These are phyloP conservation scores for Trichonephila clavipes DNA, from an alignment of 1,140 invertebrate genomes.

Conservation along the genomic window DNA sequence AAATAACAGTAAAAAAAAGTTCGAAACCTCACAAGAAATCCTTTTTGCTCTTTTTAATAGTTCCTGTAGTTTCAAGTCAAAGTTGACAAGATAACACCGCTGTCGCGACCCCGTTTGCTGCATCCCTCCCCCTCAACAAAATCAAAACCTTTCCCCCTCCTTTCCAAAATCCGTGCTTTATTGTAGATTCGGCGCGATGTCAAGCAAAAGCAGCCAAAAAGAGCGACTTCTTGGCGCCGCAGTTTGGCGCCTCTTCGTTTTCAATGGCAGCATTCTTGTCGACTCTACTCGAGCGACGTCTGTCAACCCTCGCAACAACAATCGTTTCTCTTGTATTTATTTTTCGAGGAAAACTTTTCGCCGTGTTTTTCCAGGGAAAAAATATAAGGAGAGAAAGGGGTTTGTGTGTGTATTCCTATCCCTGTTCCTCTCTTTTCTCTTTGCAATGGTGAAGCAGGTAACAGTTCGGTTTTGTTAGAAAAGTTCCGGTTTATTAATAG, in stretches of 20 bases:
- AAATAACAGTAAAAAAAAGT: neutral
- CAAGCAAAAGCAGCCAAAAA: conserved; percentile 31
- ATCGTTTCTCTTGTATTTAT: conserved; percentile 1
- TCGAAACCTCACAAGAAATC: neutral
- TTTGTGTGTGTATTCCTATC: neutral
- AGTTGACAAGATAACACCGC: conserved; percentile 28
- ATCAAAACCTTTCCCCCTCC: neutral
- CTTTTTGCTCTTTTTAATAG: neutral
- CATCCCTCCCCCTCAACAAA: neutral
- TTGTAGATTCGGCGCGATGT: neutral
- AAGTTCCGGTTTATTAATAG: neutral
- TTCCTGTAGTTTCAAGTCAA: neutral
- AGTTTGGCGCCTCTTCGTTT: conserved; percentile 45
- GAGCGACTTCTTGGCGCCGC: conserved; percentile 60
- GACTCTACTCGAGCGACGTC: neutral
- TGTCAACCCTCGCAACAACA: conserved; percentile 11
- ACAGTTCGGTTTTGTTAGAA: neutral
- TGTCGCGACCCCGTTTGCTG: conserved; percentile 12
- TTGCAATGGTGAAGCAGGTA: neutral
- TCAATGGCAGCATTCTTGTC: conserved; percentile 57
- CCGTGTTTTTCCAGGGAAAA: conserved; percentile 22
- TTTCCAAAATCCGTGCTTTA: neutral
- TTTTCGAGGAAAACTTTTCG: conserved; percentile 10
- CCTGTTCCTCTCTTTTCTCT: neutral
- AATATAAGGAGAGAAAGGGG: neutral